These are phyloP conservation scores for Irena cyanogastra DNA, from an alignment of 2,113 vertebrate genomes.

Conservation along the genomic window DNA sequence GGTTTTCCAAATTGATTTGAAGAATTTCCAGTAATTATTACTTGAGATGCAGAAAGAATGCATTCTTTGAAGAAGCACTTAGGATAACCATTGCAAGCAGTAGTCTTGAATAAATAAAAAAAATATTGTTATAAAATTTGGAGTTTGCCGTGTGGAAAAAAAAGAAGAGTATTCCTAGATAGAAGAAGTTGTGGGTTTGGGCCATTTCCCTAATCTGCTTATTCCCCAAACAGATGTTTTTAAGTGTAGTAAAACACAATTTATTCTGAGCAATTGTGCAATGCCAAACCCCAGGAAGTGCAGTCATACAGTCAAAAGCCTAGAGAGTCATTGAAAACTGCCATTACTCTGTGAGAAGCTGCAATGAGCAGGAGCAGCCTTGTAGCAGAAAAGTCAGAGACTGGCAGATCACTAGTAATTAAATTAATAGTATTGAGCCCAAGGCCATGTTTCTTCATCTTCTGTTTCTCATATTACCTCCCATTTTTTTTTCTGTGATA, in stretches of 20 bases:
- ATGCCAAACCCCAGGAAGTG: not conserved
- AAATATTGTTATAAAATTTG: not conserved
- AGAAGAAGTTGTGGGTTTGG: not conserved
- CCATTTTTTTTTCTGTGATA: not conserved
- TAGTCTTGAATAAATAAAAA: not conserved
- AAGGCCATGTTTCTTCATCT: constrained; percentile 15
- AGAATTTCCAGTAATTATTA: not conserved
- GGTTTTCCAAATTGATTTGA: not conserved
- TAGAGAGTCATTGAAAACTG: not conserved
- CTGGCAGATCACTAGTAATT: constrained; percentile 24
- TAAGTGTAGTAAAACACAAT: not conserved
- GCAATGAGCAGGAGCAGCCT: not conserved
- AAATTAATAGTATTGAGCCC: constrained; percentile 16
- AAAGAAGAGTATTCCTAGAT: not conserved
- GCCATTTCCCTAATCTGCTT: not conserved
- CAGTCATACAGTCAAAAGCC: not conserved
- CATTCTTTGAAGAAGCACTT: not conserved
- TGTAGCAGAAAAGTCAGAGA: not conserved
- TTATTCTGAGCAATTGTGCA: not conserved
- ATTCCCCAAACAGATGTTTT: not conserved
- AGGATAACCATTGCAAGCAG: not conserved
- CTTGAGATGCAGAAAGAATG: not conserved
- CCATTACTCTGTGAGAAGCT: not conserved
- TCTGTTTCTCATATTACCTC: not conserved
- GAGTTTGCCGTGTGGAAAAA: not conserved